Percentiles rank a stretch among this genome's conserved stretches.
Evolutionary conservation across 1,140 invertebrate species (phyloP).

Genomic region (Calosoma granatense): DNA sequence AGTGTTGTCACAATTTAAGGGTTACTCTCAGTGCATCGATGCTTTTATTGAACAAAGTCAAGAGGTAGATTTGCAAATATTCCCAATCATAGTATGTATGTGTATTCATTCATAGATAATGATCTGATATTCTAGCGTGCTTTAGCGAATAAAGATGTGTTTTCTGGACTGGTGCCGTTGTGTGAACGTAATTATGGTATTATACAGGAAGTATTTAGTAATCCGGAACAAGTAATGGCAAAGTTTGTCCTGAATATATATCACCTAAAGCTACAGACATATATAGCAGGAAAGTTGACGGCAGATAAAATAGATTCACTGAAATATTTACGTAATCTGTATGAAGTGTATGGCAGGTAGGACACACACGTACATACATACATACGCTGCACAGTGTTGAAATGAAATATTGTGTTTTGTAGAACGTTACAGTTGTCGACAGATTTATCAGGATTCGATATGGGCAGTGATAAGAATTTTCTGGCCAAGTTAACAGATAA

Average conservation of each 20-base stretch:
- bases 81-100: no score
- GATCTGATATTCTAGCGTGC: slow-evolving; percentile 38
- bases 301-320: slow-evolving; percentile 70
- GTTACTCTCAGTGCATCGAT: slow-evolving; percentile 92
- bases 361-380: slow-evolving; percentile 9
- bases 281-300: slow-evolving; percentile 66
- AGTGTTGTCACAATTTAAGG: slow-evolving; percentile 90
- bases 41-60: slow-evolving; percentile 96
- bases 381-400: no score
- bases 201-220: slow-evolving; percentile 89
- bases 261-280: slow-evolving; percentile 82
- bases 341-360: slow-evolving; percentile 82
- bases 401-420: no score
- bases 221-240: slow-evolving; percentile 94
- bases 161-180: slow-evolving; percentile 80
- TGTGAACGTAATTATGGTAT: slow-evolving; percentile 83
- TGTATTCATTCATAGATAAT: no score
- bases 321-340: slow-evolving; percentile 78
- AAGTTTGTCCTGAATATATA: slow-evolving; percentile 97
- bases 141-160: slow-evolving; percentile 79
- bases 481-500: slow-evolving; percentile 70
- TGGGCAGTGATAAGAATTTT: slow-evolving; percentile 72
- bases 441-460: slow-evolving; percentile 61
- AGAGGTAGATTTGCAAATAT: slow-evolving; percentile 58
- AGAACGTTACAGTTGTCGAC: slow-evolving; percentile 62